A percentile compares a stretch with the other conserved stretches of the same genome.
Evolutionary conservation across 2,888 invertebrate genomes (phyloP).

Genomic region (Eudasyphora cyanicolor): DNA sequence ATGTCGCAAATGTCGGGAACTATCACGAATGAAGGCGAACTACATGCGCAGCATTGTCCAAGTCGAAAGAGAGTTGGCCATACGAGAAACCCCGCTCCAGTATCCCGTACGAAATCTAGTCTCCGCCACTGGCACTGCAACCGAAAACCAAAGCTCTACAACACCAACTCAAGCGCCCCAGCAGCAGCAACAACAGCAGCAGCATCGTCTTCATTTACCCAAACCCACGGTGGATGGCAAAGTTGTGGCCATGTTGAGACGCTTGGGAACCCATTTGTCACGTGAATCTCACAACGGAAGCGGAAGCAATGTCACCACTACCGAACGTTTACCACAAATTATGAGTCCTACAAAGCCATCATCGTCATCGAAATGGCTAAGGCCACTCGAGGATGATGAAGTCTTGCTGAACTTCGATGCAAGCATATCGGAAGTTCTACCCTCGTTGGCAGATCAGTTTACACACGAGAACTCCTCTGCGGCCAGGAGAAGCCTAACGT

Average conservation of each 20-base stretch:
- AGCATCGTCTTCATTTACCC: constrained; percentile 55
- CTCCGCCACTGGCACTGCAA: constrained; percentile 22
- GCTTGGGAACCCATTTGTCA: constrained; percentile 77
- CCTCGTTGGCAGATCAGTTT: constrained; percentile 64
- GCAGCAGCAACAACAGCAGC: constrained; percentile 67
- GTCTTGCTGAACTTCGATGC: constrained; percentile 78
- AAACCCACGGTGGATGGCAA: constrained; percentile 74
- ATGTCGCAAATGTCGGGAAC: constrained; percentile 72
- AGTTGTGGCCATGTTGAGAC: constrained; percentile 77
- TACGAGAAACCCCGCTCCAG: constrained; percentile 47
- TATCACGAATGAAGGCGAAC: constrained; percentile 58
- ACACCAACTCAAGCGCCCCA: neutral
- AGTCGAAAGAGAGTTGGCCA: constrained; percentile 56
- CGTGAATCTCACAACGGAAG: constrained; percentile 68
- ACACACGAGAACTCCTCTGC: constrained; percentile 44
- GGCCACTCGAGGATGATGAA: constrained; percentile 75
- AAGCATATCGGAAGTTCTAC: constrained; percentile 78
- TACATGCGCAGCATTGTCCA: constrained; percentile 69
- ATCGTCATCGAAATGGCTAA: constrained; percentile 74
- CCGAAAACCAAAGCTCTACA: constrained; percentile 43
- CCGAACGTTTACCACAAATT: constrained; percentile 66
- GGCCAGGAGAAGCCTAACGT: constrained; percentile 66
- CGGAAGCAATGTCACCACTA: constrained; percentile 37
- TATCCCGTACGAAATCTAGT: constrained; percentile 52
- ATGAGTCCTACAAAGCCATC: constrained; percentile 76